Evolutionary conservation across 2,113 vertebrate genomes (phyloP), one percentile per base, ranked within the genome.

Genomic region (Calonectris borealis): DNA sequence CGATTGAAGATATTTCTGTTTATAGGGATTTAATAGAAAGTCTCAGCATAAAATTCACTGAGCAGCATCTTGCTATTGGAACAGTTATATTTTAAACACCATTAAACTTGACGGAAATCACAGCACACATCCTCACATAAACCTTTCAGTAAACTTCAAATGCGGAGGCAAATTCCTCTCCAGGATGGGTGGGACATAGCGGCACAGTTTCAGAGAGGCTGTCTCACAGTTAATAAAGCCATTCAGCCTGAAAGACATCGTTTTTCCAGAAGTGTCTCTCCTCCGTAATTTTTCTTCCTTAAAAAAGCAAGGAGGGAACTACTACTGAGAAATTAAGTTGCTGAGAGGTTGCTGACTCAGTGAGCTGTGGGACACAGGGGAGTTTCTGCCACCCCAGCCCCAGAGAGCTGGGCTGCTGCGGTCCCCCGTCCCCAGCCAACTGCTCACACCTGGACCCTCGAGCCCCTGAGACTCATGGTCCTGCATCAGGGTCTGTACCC

Each of bases 1-100:
- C 6, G 2, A 79, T 34, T 76, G 44, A 25, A 72, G 27, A 55
- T 54, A 82, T 3, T 46, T 42, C 44, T 94, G 29, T 49, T 86
- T 69, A 65, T 49, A 61, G 29, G 22, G 27, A 72, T 91, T 93
- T 75, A 88, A 78, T 64, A 77, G 44, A 86, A 94, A 60, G 3
- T 11, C 48, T 54, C 46, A 52, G 11, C 80, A 95, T 61, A 93
- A 93, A 93, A 94, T 84, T 92, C 90, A 96, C 19, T 36, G 52
- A 78, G 60, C 32, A 86, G 29, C 34, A 42, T 68, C 83, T 60
- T 93, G 60, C 22, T 88, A 0, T 79, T 75, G 61, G 57, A 88
- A 87, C 36, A 68, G 38, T 71, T 84, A 26, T 29, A 40, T 92
- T 95, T 90, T 83, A 82, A 94, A 79, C 57, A 75, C 16, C 57